These are phyloP conservation scores for Argya squamiceps DNA, from an alignment of 2,797 vertebrate species.

Conservation along the genomic window DNA sequence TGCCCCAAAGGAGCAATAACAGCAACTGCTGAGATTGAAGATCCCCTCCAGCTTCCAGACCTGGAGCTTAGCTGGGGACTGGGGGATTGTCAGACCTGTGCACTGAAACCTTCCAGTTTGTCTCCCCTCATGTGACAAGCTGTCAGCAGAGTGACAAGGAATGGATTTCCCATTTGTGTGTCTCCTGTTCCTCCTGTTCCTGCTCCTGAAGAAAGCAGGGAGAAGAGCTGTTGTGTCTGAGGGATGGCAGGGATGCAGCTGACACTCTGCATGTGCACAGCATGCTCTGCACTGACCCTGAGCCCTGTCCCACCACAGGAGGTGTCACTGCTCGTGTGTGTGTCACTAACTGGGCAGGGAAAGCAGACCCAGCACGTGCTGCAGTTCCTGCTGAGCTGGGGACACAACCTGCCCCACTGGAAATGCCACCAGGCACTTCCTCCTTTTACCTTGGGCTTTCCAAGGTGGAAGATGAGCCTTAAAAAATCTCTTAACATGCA, in stretches of 20 bases:
- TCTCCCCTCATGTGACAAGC: neutral
- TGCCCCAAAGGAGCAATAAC: neutral
- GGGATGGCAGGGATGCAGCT: neutral
- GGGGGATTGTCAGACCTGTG: neutral
- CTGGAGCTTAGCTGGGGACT: accelerated
- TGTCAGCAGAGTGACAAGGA: neutral
- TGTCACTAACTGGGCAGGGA: neutral
- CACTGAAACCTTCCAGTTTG: neutral
- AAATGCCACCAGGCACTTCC: neutral
- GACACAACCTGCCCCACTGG: neutral
- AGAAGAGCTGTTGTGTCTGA: neutral
- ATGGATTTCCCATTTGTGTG: neutral
- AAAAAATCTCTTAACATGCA: neutral
- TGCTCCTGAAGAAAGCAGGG: neutral
- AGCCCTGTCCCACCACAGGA: neutral
- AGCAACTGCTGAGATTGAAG: neutral
- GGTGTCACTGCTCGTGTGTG: neutral
- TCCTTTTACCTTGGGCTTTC: neutral
- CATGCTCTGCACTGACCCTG: slow-evolving; percentile 31
- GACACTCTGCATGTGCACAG: slow-evolving; percentile 56
- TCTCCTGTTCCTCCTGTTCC: neutral
- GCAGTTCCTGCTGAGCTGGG: neutral
- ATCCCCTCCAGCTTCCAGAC: neutral
- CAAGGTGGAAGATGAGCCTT: neutral
- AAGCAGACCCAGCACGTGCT: neutral